These are phyloP conservation scores for Phylloscopus collybita DNA, from an alignment of 2,797 vertebrate species.

Conservation along the genomic window DNA sequence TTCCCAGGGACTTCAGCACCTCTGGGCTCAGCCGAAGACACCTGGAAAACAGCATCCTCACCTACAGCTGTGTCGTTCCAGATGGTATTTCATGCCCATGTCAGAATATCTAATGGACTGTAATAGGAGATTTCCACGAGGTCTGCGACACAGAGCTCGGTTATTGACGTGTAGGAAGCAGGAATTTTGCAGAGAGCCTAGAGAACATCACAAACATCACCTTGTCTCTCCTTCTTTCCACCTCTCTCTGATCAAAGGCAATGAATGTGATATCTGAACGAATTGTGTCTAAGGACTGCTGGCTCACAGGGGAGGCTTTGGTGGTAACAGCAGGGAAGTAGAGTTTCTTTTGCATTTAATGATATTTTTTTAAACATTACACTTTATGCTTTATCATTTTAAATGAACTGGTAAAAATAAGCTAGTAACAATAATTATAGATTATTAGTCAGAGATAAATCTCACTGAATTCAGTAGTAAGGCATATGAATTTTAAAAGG, in stretches of 20 bases:
- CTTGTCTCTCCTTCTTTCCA: not conserved
- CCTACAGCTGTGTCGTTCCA: not conserved
- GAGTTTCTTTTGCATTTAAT: not conserved
- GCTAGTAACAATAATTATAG: not conserved
- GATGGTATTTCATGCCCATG: not conserved
- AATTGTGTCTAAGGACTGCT: not conserved
- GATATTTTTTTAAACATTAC: not conserved
- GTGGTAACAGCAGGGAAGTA: not conserved
- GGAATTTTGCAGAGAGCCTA: not conserved
- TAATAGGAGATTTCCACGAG: not conserved
- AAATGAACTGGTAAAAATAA: not conserved
- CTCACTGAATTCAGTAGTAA: not conserved
- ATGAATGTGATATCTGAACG: not conserved
- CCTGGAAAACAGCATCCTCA: not conserved
- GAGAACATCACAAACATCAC: not conserved
- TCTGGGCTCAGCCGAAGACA: not conserved
- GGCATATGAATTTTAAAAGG: not conserved
- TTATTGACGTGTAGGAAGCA: not conserved
- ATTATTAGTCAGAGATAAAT: not conserved
- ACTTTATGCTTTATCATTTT: not conserved
- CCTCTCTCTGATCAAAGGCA: not conserved
- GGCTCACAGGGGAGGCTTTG: not conserved
- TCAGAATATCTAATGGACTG: not conserved
- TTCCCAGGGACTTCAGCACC: not conserved
- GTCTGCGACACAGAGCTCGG: not conserved